Percentiles rank a stretch among this genome's conserved stretches.
Evolutionary conservation across 2,888 invertebrate genomes (phyloP).

Genomic region (Scaptomyza cyrtandrae): DNA sequence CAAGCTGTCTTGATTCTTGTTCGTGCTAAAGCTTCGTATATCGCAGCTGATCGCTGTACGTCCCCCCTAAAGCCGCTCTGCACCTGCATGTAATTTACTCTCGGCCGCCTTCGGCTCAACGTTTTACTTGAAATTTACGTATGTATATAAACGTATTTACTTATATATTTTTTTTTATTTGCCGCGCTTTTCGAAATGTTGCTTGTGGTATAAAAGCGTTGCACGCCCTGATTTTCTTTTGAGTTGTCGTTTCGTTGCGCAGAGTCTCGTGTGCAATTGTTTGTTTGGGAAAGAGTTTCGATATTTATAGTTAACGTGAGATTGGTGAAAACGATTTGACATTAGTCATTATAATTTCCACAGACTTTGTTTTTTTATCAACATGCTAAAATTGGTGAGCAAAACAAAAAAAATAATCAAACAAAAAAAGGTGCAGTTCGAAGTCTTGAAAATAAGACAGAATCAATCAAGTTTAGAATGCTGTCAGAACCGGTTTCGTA

Average conservation of each 20-base stretch:
- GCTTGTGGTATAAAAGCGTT: slow-evolving; percentile 83
- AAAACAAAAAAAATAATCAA: slow-evolving; percentile 22
- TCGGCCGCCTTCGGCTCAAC: slow-evolving; percentile 64
- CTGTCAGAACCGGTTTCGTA: slow-evolving; percentile 44
- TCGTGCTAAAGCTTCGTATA: slow-evolving; percentile 45
- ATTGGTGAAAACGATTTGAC: slow-evolving; percentile 69
- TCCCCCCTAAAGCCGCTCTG: slow-evolving; percentile 1
- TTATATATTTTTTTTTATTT: slow-evolving; percentile 19
- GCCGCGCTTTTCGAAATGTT: slow-evolving; percentile 56
- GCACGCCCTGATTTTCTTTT: slow-evolving; percentile 84
- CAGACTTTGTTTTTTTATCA: slow-evolving; percentile 17
- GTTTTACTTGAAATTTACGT: slow-evolving; percentile 52
- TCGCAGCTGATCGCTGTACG: slow-evolving; percentile 64
- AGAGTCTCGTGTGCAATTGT: slow-evolving; percentile 85
- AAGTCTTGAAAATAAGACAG: slow-evolving; percentile 23
- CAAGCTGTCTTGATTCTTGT: slow-evolving; percentile 56
- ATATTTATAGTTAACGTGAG: slow-evolving; percentile 34
- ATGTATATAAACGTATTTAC: slow-evolving; percentile 25
- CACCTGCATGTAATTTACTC: slow-evolving; percentile 47
- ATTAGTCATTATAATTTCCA: slow-evolving; percentile 26
- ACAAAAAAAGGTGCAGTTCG: slow-evolving; percentile 17
- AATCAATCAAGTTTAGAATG: slow-evolving; percentile 35
- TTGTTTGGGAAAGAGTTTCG: slow-evolving; percentile 39
- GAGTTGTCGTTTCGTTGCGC: slow-evolving; percentile 84
- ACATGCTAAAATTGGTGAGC: slow-evolving; percentile 65